A percentile compares a stretch with the other conserved stretches of the same genome.
Evolutionary conservation across 2,888 invertebrate species (phyloP).

Genomic region (Thereva nobilitata): DNA sequence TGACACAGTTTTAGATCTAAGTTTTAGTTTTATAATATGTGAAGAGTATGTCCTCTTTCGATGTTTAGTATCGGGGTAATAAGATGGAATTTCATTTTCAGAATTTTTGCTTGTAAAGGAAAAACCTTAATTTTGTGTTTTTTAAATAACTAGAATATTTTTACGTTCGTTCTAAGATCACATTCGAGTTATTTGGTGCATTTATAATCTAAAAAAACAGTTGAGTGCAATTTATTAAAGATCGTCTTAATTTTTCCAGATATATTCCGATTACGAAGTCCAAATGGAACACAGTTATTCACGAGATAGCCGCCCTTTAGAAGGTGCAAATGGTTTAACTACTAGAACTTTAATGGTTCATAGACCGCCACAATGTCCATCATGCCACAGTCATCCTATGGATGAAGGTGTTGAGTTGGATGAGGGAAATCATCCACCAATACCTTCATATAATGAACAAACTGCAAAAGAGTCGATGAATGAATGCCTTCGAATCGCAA

Average conservation of each 20-base stretch:
- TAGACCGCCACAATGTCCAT: conserved; percentile 55
- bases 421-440: conserved; percentile 53
- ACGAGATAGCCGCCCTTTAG: conserved; percentile 62
- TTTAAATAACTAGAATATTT: no score
- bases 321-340: conserved; percentile 52
- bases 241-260: not conserved
- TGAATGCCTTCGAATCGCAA: conserved; percentile 70
- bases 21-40: no score
- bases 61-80: no score
- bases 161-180: no score
- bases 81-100: no score
- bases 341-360: conserved; percentile 54
- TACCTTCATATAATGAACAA: conserved; percentile 64
- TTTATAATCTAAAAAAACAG: not conserved
- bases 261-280: conserved; percentile 45
- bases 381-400: conserved; percentile 55
- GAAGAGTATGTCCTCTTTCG: no score
- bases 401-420: conserved; percentile 60
- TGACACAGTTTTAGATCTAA: no score
- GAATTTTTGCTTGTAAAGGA: no score
- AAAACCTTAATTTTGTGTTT: no score
- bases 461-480: conserved; percentile 70
- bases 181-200: no score
- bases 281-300: conserved; percentile 74
- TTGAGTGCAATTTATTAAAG: not conserved